These are phyloP conservation scores for Paramuricea clavata DNA, from an alignment of 92 coral and sea anemone species.

Conservation along the genomic window DNA sequence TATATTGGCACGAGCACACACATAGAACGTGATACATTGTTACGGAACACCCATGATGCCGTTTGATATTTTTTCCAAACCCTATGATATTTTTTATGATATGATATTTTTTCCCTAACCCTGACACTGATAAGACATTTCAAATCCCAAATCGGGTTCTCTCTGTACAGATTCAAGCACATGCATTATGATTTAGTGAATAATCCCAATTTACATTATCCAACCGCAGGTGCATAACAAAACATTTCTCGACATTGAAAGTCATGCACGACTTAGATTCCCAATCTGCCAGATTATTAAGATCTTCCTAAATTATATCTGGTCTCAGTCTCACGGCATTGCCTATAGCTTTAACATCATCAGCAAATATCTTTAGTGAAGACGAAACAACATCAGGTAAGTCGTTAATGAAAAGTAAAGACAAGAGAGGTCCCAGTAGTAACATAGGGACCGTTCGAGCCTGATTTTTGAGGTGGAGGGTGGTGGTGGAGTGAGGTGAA, in stretches of 20 bases:
- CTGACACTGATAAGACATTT: background rate
- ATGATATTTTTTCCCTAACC: too few species aligned
- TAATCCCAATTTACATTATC: background rate
- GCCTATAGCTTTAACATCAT: too few species aligned
- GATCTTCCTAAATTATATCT: background rate
- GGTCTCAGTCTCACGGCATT: too few species aligned
- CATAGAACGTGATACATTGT: background rate
- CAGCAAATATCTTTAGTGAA: too few species aligned
- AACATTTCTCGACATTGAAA: background rate
- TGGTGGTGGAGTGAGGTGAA: too few species aligned
- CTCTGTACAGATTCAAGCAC: background rate
- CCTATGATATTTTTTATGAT: background rate
- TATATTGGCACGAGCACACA: conserved; percentile 1
- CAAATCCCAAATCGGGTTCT: background rate
- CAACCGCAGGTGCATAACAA: background rate
- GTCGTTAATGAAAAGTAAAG: too few species aligned
- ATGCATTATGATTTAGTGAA: background rate
- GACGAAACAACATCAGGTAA: too few species aligned
- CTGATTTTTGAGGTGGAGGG: too few species aligned
- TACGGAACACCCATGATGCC: background rate
- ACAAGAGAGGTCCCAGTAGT: too few species aligned
- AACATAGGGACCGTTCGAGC: too few species aligned
- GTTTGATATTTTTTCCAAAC: background rate
- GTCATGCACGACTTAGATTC: background rate
- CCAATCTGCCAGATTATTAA: background rate